Evolutionary conservation across 2,113 vertebrate species (phyloP).

Genomic region (Coreoperca whiteheadi): DNA sequence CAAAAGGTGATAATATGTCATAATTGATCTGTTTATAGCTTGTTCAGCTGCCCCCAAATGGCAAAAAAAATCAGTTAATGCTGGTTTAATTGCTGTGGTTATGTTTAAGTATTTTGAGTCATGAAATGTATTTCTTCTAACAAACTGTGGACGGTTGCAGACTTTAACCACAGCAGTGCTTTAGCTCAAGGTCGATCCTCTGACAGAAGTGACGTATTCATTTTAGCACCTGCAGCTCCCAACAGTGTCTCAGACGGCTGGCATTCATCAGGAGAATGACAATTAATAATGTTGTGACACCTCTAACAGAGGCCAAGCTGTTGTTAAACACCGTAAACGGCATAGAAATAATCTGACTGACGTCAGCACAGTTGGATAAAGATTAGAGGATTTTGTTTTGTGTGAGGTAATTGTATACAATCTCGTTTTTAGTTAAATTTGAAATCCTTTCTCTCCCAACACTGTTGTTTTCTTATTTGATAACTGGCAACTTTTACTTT

Average conservation of each 20-base stretch:
- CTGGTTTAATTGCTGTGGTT: not conserved
- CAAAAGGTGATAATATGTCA: no score
- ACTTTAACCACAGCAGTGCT: slow-evolving; percentile 21
- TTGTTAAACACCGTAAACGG: slow-evolving; percentile 22
- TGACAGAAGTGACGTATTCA: not conserved
- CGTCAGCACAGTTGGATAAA: slow-evolving; percentile 3
- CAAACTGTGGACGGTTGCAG: not conserved
- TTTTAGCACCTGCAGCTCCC: slow-evolving; percentile 18
- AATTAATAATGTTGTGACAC: slow-evolving; percentile 55
- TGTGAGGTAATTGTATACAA: not conserved
- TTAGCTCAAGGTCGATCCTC: slow-evolving; percentile 43
- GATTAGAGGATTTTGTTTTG: slow-evolving; percentile 20
- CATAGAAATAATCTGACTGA: slow-evolving; percentile 2
- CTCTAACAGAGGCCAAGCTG: slow-evolving; percentile 47
- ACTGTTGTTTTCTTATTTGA: not conserved
- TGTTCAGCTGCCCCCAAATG: no score
- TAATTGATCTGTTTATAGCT: no score
- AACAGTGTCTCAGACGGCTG: slow-evolving; percentile 33
- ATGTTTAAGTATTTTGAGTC: not conserved
- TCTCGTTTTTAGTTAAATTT: not conserved
- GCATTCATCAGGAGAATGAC: slow-evolving; percentile 52
- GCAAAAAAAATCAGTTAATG: no score
- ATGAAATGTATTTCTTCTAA: not conserved
- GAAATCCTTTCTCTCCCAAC: no score
- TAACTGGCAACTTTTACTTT: not conserved